Evolutionary conservation across 2,888 invertebrate genomes (phyloP).

Genomic region (Xylophagus ater): DNA sequence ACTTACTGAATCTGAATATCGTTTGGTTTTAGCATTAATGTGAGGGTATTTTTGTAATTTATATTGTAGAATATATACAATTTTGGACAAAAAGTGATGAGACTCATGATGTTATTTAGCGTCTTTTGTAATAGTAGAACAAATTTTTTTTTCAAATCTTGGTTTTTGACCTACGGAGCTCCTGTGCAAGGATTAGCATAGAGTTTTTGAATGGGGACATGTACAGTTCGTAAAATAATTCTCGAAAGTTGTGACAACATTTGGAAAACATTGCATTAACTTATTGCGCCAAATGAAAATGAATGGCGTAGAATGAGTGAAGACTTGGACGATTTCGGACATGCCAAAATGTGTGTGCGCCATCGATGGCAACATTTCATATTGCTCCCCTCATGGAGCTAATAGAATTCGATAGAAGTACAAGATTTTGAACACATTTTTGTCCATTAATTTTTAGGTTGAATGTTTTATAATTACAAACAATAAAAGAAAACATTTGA

Average conservation of each 20-base stretch:
- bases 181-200: neutral
- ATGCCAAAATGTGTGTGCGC: conserved; percentile 1
- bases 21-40: neutral
- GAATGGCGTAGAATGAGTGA: neutral
- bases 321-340: neutral
- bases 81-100: too few species aligned
- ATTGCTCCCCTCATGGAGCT: neutral
- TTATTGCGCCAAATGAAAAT: neutral
- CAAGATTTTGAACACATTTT: too few species aligned
- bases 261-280: neutral
- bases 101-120: too few species aligned
- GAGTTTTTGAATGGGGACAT: neutral
- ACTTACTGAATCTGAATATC: neutral
- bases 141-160: neutral
- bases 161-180: neutral
- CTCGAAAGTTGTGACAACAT: conserved; percentile 2
- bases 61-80: neutral
- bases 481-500: neutral
- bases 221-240: conserved; percentile 1
- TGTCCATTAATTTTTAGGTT: too few species aligned
- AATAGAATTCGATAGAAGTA: too few species aligned
- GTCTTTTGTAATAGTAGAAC: too few species aligned
- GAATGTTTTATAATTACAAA: neutral
- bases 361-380: neutral
- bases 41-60: neutral